Evolutionary conservation across 1,140 invertebrate genomes (phyloP), one percentile per base, ranked within the genome.

Genomic region (Atta cephalotes): DNA sequence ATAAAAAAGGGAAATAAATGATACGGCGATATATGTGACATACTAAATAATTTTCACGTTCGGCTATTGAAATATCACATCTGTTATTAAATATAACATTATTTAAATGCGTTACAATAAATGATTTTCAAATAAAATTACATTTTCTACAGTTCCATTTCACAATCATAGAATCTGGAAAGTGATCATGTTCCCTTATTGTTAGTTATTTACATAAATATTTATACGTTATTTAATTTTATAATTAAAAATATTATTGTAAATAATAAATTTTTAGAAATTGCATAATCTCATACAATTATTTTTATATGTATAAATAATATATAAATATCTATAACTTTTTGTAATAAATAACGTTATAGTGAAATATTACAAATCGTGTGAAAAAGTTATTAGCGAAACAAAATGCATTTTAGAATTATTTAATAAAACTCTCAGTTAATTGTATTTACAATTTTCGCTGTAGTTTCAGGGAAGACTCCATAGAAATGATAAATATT

Each of bases 11-110:
- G 4, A 58, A 45, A 21, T 21, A 62, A 81, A 72, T 18, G 21
- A 28, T 16, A 39, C 31, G 25, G n/a, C 31, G 31, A 35, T 35
- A 35, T 35, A 60, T 12, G 53, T 25, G 35, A 72, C 56, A 31
- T 62, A 58, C 25, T 82, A 51, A 62, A 76, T 74, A 62, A 72
- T 74, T 62, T 74, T 39, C 53, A 9, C 25, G 35, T 72, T 14
- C 6, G 53, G 4, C 5, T 71, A 35, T 63, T 62, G 1, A 49
- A 62, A 1, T 18, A n/a, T 60, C 25, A 58, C 25, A 10, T 31
- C 45, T 18, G 56, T 56, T 31, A 49, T 72, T 60, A 35, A 81
- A 18, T 72, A 12, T n/a, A n/a, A 49, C 7, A 25, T 74, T 70
- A 81, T 70, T 82, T n/a, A 49, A 60, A 65, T 74, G 3, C 14